Evolutionary conservation across 2,797 vertebrate species (phyloP), one percentile per base, ranked within the genome.

Genomic region (Martes flavigula): DNA sequence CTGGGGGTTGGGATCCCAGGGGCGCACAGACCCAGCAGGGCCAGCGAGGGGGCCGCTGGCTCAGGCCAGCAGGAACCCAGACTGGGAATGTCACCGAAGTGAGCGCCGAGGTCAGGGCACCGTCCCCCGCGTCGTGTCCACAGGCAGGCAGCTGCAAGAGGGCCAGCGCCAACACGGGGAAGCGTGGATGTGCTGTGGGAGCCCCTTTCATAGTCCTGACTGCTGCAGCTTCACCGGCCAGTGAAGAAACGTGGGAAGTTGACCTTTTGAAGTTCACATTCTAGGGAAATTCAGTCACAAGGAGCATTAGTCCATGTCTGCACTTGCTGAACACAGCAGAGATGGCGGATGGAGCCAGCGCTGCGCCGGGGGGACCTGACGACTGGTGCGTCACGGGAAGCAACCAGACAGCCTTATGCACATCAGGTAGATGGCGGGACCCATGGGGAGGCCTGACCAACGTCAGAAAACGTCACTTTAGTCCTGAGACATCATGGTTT

Each of bases 171-270:
- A 21, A 5, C 6, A 1, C 27, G 0, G 2, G 23, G 81, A 32
- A 21, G 14, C 9, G 0, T 12, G 5, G 0, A 5, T 2, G 2
- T 9, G 10, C 13, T 4, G n/a, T 54, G 21, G 30, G 43, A n/a
- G 32, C 46, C 54, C 40, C 3, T 64, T 64, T 7, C 14, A 17
- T 51, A 20, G 8, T 62, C 27, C 48, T 72, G 11, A 25, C 12
- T 6, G 48, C 27, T 30, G 48, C 32, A 51, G 43, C 48, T 82
- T 12, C 30, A 20, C 79, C 10, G 4, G 11, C 23, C 48, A 56
- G 17, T 11, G 40, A 58, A 48, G 72, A 40, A 43, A 86, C n/a
- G 15, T 35, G 23, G 35, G 46, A 87, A 18, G 20, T 56, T 48
- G 81, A 23, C 9, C 56, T 21, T 85, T 64, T 48, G 35, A 40